These are phyloP conservation scores for Clarias fuscus DNA, from an alignment of 2,797 vertebrate genomes.

Conservation along the genomic window DNA sequence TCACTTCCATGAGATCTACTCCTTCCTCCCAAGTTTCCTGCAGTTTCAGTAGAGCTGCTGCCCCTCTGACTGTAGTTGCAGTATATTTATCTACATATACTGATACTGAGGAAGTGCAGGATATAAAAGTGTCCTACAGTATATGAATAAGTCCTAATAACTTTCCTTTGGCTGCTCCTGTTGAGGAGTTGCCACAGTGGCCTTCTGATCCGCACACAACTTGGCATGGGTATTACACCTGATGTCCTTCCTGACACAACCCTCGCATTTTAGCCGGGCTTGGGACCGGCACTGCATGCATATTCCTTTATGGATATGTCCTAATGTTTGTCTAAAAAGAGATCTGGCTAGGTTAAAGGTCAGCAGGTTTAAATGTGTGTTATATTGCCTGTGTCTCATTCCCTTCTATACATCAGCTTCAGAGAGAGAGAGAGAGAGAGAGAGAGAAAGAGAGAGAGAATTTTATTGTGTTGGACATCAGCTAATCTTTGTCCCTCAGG, in stretches of 20 bases:
- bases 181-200: too few relatives aligned
- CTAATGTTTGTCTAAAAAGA: not conserved
- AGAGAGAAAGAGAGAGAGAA: not conserved
- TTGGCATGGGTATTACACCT: too few relatives aligned
- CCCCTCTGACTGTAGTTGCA: not conserved
- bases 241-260: too few relatives aligned
- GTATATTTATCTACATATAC: not conserved
- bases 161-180: too few relatives aligned
- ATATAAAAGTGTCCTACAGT: not conserved
- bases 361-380: constrained; percentile 22
- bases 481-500: constrained; percentile 25
- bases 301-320: too few relatives aligned
- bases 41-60: not conserved
- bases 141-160: not conserved
- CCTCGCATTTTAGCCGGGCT: too few relatives aligned
- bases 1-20: not conserved
- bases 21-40: not conserved
- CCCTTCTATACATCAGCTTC: constrained; percentile 1
- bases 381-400: constrained; percentile 10
- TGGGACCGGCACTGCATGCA: too few relatives aligned
- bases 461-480: constrained; percentile 16
- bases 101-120: not conserved
- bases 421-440: not conserved
- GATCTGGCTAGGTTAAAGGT: constrained; percentile 3
- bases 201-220: too few relatives aligned